Evolutionary conservation across 2,113 vertebrate species (phyloP).

Genomic region (Microcebus tavaratra): DNA sequence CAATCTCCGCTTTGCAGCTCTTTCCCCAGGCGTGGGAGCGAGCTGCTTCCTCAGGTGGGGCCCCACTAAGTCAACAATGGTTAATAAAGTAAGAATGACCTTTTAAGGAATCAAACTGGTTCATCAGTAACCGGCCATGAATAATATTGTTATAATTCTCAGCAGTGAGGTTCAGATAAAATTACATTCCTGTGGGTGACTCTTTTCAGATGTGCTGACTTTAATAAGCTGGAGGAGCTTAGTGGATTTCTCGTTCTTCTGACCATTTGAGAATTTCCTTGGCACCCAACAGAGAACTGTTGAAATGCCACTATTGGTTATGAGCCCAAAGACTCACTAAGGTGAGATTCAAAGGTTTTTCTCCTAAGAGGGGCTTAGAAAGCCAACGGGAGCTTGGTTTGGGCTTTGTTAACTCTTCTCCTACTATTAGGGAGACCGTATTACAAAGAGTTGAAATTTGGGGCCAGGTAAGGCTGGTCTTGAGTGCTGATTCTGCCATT

Average conservation of each 20-base stretch:
- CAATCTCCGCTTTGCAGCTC: neutral
- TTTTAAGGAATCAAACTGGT: conserved; percentile 51
- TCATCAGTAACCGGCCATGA: conserved; percentile 48
- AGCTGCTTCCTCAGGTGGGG: neutral
- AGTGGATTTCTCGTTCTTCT: neutral
- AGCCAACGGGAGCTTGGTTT: neutral
- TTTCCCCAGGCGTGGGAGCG: neutral
- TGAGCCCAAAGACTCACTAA: neutral
- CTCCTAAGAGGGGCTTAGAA: neutral
- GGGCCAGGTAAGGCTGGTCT: neutral
- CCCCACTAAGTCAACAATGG: neutral
- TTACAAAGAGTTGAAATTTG: neutral
- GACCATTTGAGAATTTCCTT: conserved; percentile 10
- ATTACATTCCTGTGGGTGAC: conserved; percentile 1
- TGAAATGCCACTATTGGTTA: neutral
- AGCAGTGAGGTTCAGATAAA: conserved; percentile 19
- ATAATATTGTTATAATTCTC: conserved; percentile 63
- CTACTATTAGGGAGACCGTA: neutral
- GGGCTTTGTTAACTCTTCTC: neutral
- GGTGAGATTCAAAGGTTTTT: conserved; percentile 6
- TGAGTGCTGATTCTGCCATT: neutral
- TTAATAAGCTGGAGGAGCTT: neutral
- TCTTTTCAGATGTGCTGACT: neutral
- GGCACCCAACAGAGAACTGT: neutral
- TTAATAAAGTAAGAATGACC: conserved; percentile 60